Base-by-base conservation (phyloP, 2,113 vertebrate species). In the Vidua macroura region DNA sequence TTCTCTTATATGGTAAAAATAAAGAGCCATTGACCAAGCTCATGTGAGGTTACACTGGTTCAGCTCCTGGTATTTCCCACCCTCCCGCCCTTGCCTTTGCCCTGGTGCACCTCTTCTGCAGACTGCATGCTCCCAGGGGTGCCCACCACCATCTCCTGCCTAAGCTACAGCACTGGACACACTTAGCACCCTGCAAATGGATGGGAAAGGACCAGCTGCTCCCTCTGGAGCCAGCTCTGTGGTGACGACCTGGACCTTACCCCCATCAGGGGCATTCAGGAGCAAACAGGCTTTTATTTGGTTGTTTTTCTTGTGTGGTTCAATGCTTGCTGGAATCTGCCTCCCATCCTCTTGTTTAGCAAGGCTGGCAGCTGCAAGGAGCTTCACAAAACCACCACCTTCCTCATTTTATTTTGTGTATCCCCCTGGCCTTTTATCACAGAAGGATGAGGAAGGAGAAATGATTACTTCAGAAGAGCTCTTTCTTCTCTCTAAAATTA, bases 211-310 rank as follows among this genome's bases (percentile, higher is more conserved):
- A 51, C 24, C 33, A 78, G 52, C 33, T 67, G 37, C 31, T 91
- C 35, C 33, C 16, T 86, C 44, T 41, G 35, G 62, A 67, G 70
- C 30, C 35, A 60, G 48, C 33, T 82, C 43, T 8, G 10, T 0
- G 1, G 15, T 27, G 66, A 48, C 0, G 0, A 27, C 10, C 41
- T 41, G 23, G 62, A 68, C 31, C 28, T n/a, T n/a, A 63, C 3
- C 6, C 43, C 33, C 2, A 2, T 13, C 19, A 67, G 63, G 44
- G 48, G 10, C 25, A 69, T 27, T 53, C 30, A 37, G 49, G 20
- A 84, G 49, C 56, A 78, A 66, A 68, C 24, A 76, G n/a, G 15
- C 15, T 74, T 83, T 72, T 49, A 70, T 63, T 81, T 84, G 28
- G 10, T 59, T 62, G 37, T 0, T 70, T 80, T n/a, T 55, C 39